Evolutionary conservation across 1,140 invertebrate species (phyloP), one percentile per base, ranked within the genome.

Genomic region (Theocolax elegans): DNA sequence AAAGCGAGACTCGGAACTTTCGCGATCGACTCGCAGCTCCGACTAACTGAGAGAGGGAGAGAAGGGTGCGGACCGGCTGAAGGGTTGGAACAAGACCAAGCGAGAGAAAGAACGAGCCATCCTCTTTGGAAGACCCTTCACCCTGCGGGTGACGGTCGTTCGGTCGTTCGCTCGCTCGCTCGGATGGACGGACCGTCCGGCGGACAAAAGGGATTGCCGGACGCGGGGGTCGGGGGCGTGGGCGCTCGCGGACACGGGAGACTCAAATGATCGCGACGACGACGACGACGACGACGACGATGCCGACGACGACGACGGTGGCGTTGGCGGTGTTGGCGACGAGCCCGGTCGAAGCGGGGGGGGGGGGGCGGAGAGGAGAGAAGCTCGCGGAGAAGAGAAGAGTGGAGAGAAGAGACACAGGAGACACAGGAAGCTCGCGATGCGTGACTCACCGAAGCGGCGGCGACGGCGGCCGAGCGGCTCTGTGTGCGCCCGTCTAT

Each of bases 391-490:
- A 67, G 63, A 51, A 46, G 56, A 51, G 44, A 49, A 17, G 42
- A 27, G 19, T n/a, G 49, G 72, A 62, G 44, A 31, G 58, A 64
- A 72, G 56, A 71, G 54, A 66, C 25, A 31, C 66, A 27, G 67
- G 71, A 72, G 69, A 72, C 73, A 74, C 80, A 82, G 81, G 81
- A 82, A 83, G 80, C 79, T 78, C 81, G 80, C 80, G 81, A 77
- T 82, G 81, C 81, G 80, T 83, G 81, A 83, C 81, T 83, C 81
- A 81, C 75, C 80, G 73, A 75, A 76, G 66, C 66, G 67, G 69
- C 51, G n/a, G n/a, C n/a, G n/a, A n/a, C n/a, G n/a, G n/a, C n/a
- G 7, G 23, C 19, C 6, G 3, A 10, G 49, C 10, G 4, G 4
- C 31, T 35, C 4, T 35, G 31, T 35, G 31, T 35, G 7, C 49